Base-by-base conservation (phyloP, 2,888 invertebrate genomes). In the Hydraecia micacea region DNA sequence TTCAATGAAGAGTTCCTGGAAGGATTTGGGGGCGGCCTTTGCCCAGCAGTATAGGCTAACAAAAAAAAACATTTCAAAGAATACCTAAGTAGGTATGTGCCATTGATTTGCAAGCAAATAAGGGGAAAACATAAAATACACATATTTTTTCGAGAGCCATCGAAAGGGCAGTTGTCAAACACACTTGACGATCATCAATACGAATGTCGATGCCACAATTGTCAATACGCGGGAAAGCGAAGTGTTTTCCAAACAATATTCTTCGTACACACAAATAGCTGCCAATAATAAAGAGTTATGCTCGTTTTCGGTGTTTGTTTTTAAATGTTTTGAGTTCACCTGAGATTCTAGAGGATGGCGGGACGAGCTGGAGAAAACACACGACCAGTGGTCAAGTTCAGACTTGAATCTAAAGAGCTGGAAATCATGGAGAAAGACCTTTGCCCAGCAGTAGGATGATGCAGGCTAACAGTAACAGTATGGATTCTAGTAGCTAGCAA, bases 231-330 rank as follows among this genome's bases (percentile, higher is more conserved):
- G 28, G n/a, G 82, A 65, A 77, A 69, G 36, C 60, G 0, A 46
- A 86, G 77, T 86, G 83, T 65, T 86, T 21, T 49, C 46, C 77
- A 77, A 86, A 83, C 72, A 83, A n/a, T 65, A 68, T 69, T 65
- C 60, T 11, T 63, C 36, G 42, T 49, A 32, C 18, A 46, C 39
- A 39, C 60, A 62, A 67, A 68, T 55, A 46, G 32, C 55, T 36
- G 82, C 52, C 9, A 65, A 86, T 83, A 68, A 68, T 70, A 71
- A 42, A 11, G 62, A 65, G 69, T 63, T 46, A 46, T 65, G 63
- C 46, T 58, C 21, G 21, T 55, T 80, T 78, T 52, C 1, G 15
- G 6, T n/a, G 21, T 68, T 36, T 36, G 36, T 13, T 66, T 77
- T 68, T 21, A 18, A 13, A 28, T 81, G 21, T 58, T 18, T 58